A percentile compares a stretch with the other conserved stretches of the same genome.
Evolutionary conservation across 2,888 invertebrate species (phyloP).

Genomic region (Limenitis camilla): DNA sequence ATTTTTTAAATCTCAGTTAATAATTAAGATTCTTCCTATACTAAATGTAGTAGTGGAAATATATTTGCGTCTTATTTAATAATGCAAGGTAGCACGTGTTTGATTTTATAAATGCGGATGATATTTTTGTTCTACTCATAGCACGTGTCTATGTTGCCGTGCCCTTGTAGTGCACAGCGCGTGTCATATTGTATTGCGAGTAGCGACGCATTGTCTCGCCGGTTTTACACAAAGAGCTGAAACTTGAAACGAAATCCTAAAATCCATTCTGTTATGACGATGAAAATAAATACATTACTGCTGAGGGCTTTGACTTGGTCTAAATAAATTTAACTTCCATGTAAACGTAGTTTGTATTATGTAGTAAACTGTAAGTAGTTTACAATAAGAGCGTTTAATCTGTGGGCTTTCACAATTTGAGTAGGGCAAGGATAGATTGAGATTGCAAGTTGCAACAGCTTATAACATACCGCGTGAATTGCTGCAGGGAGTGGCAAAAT

Average conservation of each 20-base stretch:
- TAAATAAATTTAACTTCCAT: no score
- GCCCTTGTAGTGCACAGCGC: slow-evolving; percentile 44
- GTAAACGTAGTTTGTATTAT: no score
- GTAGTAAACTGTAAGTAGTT: no score
- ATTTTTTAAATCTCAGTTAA: no score
- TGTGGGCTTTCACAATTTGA: slow-evolving; percentile 13
- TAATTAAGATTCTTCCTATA: no score
- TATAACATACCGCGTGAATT: slow-evolving; percentile 16
- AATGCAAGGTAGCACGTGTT: neutral
- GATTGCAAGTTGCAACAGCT: slow-evolving; percentile 21
- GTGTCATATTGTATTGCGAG: slow-evolving; percentile 52
- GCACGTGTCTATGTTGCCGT: slow-evolving; percentile 44
- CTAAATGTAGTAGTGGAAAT: neutral
- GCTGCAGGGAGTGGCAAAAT: slow-evolving; percentile 12
- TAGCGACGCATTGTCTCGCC: slow-evolving; percentile 40
- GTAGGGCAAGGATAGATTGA: slow-evolving; percentile 23
- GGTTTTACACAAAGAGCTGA: slow-evolving; percentile 47
- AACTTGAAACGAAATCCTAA: slow-evolving; percentile 36
- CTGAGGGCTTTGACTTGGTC: neutral
- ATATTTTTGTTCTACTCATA: slow-evolving; percentile 23
- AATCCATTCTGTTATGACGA: slow-evolving; percentile 5
- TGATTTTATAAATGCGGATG: neutral
- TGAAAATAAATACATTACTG: neutral
- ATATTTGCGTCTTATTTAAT: neutral
- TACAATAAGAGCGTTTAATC: slow-evolving; percentile 2